phyloP scores from a whole-genome alignment of 2,888 invertebrate species.

The Odontocerum albicorne region DNA sequence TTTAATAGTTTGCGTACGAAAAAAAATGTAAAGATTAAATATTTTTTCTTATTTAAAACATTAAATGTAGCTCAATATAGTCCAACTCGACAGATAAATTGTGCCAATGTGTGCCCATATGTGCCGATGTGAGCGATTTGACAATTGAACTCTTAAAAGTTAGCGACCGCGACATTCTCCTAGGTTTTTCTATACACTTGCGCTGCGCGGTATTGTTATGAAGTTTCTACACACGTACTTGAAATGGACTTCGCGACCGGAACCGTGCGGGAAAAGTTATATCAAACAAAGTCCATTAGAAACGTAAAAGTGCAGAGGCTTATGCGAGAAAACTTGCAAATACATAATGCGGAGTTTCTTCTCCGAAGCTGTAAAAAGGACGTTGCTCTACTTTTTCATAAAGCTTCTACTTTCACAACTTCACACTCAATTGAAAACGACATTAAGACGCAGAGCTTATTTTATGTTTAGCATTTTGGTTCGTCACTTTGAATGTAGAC shows the following conservation, averaged over 20 bases:
- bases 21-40: no score
- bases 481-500: no score
- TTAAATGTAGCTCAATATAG: no score
- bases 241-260: conserved; percentile 5
- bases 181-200: background rate
- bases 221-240: conserved; percentile 15
- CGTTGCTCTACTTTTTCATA: background rate
- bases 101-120: no score
- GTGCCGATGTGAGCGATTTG: no score
- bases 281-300: conserved; percentile 33
- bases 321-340: background rate
- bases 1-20: no score
- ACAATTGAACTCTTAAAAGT: conserved; percentile 27
- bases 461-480: no score
- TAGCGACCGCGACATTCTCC: conserved; percentile 5
- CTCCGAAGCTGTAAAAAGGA: background rate
- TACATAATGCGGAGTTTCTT: background rate
- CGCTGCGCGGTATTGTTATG: conserved; percentile 16
- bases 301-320: conserved; percentile 26
- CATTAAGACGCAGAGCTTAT: no score
- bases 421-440: no score
- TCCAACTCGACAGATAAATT: no score
- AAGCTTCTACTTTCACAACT: no score
- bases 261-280: conserved; percentile 17
- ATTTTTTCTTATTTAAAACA: no score